These are phyloP conservation scores for Protula sp. DNA, from an alignment of 2,888 invertebrate species.

Conservation along the genomic window DNA sequence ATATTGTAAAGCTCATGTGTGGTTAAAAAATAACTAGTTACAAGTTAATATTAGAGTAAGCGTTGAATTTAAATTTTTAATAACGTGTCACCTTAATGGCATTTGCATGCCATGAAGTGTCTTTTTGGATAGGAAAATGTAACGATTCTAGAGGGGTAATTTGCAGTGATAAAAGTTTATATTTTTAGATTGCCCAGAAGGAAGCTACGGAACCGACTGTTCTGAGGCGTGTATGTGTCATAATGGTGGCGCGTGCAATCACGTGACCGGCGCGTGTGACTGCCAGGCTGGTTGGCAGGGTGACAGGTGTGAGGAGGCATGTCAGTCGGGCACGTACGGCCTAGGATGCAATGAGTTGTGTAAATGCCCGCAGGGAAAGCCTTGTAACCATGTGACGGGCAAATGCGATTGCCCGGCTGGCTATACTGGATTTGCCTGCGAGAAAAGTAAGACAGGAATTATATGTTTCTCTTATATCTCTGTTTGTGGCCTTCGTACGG, in stretches of 20 bases:
- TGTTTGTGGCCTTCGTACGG: too few relatives aligned
- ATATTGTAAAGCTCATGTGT: too few relatives aligned
- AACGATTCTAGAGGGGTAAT: too few relatives aligned
- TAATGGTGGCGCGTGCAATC: constrained; percentile 43
- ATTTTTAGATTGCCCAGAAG: constrained; percentile 31
- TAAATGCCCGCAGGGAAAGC: constrained; percentile 39
- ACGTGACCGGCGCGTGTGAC: constrained; percentile 46
- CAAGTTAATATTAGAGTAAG: too few relatives aligned
- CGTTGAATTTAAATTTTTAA: too few relatives aligned
- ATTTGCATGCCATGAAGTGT: too few relatives aligned
- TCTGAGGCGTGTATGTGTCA: constrained; percentile 56
- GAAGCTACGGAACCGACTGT: constrained; percentile 39
- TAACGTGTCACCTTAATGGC: too few relatives aligned
- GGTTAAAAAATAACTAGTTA: too few relatives aligned
- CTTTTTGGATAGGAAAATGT: too few relatives aligned
- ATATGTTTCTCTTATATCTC: neutral
- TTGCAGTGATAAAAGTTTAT: too few relatives aligned
- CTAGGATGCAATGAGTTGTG: constrained; percentile 43
- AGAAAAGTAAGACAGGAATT: constrained; percentile 67
- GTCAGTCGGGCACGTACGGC: constrained; percentile 53
- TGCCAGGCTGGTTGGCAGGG: constrained; percentile 58
- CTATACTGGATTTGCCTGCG: constrained; percentile 55
- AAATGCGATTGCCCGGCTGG: constrained; percentile 62
- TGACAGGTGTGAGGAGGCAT: constrained; percentile 64
- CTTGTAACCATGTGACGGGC: constrained; percentile 62